phyloP scores from a whole-genome alignment of 2,888 invertebrate species.

The Galeruca laticollis region DNA sequence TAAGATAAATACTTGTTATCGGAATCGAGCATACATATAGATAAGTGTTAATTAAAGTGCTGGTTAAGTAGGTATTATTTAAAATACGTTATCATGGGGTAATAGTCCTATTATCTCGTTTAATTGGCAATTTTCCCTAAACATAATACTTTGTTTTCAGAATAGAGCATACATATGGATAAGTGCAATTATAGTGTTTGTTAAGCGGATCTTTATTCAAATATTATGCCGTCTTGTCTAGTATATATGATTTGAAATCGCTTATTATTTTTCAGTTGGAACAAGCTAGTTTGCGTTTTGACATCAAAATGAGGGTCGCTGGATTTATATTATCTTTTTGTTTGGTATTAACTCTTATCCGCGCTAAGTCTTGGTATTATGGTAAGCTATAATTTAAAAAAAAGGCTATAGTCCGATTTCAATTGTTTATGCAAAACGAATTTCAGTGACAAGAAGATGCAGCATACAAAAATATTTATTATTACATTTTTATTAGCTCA shows the following conservation, averaged over 20 bases:
- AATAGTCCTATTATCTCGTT: too few relatives aligned
- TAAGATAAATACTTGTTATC: too few relatives aligned
- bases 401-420: not conserved
- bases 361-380: not conserved
- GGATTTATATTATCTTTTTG: not conserved
- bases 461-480: too few relatives aligned
- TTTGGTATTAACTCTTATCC: not conserved
- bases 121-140: not conserved
- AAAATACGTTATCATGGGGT: not conserved
- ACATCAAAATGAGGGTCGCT: not conserved
- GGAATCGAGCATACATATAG: not conserved
- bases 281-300: not conserved
- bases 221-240: not conserved
- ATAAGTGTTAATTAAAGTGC: not conserved
- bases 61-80: not conserved
- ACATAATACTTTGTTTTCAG: not conserved
- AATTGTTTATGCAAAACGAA: too few relatives aligned
- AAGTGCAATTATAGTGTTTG: not conserved
- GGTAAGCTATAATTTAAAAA: not conserved
- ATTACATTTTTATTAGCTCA: too few relatives aligned
- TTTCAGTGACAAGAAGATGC: too few relatives aligned
- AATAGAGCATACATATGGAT: not conserved
- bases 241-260: not conserved
- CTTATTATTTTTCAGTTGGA: not conserved
- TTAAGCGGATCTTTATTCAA: not conserved